Conservation (phyloP, 2,888 invertebrate genomes). For the Oscheius sp. region DNA sequence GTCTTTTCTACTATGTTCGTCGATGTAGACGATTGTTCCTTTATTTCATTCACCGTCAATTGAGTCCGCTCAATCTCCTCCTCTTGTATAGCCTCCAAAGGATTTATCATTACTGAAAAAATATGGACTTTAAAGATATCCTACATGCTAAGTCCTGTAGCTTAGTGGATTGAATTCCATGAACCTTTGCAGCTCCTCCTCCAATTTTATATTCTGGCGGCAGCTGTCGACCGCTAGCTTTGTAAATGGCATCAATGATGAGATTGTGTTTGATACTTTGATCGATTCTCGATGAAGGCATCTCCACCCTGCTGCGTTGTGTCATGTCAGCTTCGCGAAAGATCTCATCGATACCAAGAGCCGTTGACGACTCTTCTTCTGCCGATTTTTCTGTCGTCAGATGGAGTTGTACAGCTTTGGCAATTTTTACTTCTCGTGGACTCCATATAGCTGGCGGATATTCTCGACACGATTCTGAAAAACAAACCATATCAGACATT, state of each 20-base stretch:
- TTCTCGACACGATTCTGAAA: not conserved
- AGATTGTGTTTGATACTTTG: slow-evolving; percentile 5
- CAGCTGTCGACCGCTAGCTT: slow-evolving; percentile 12
- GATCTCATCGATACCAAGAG: not conserved
- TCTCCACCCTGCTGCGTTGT: too few species aligned
- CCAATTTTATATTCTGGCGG: slow-evolving; percentile 13
- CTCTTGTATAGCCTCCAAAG: not conserved
- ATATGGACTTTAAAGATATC: not conserved
- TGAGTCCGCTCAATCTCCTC: too few species aligned
- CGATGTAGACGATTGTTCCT: too few species aligned
- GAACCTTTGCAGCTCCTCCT: slow-evolving; percentile 15
- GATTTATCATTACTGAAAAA: not conserved
- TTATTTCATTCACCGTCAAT: too few species aligned
- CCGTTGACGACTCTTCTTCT: slow-evolving; percentile 2
- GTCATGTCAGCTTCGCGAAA: not conserved
- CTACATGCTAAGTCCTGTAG: not conserved
- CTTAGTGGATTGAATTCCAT: not conserved
- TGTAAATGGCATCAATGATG: slow-evolving; percentile 22
- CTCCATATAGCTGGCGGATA: not conserved
- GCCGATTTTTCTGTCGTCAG: not conserved
- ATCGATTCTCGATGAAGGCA: slow-evolving; percentile 3
- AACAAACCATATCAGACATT: not conserved
- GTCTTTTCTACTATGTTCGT: too few species aligned
- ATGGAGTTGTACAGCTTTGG: not conserved
- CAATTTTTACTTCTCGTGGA: not conserved